Evolutionary conservation across 1,140 invertebrate species (phyloP).

Genomic region (Euwallacea similis): DNA sequence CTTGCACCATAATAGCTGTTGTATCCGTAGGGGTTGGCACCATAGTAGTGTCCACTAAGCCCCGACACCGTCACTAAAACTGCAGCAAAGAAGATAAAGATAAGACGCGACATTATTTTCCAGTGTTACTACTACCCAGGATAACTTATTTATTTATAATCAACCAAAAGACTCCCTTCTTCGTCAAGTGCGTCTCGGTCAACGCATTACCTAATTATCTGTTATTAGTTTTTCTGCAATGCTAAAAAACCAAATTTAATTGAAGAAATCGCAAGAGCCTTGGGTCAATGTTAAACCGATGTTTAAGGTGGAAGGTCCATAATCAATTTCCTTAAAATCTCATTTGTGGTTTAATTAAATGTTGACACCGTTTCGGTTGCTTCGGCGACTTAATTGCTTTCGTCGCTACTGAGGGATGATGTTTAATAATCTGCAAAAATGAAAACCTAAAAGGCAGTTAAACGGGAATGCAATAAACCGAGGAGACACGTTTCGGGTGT

Average conservation of each 20-base stretch:
- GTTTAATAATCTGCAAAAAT: background rate
- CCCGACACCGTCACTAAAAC: background rate
- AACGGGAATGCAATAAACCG: slow-evolving; percentile 23
- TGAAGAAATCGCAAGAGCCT: background rate
- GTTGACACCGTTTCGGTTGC: background rate
- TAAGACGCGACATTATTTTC: background rate
- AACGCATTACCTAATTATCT: slow-evolving; percentile 6
- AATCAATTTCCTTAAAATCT: background rate
- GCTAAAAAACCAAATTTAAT: background rate
- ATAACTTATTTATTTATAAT: too few species aligned
- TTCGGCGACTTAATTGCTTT: too few species aligned
- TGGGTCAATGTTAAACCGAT: background rate
- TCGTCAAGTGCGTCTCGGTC: background rate
- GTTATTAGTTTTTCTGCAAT: slow-evolving; percentile 7
- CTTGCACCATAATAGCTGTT: background rate
- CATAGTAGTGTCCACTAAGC: background rate
- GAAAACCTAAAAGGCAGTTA: background rate
- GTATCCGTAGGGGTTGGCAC: background rate
- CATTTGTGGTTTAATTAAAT: background rate
- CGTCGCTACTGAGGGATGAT: too few species aligned
- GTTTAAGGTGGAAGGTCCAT: background rate
- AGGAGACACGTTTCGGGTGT: slow-evolving; percentile 6
- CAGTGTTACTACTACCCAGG: background rate
- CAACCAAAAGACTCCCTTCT: too few species aligned
- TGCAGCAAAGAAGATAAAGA: background rate